phyloP scores from a whole-genome alignment of 2,113 vertebrate genomes.

The Heloderma charlesbogerti region DNA sequence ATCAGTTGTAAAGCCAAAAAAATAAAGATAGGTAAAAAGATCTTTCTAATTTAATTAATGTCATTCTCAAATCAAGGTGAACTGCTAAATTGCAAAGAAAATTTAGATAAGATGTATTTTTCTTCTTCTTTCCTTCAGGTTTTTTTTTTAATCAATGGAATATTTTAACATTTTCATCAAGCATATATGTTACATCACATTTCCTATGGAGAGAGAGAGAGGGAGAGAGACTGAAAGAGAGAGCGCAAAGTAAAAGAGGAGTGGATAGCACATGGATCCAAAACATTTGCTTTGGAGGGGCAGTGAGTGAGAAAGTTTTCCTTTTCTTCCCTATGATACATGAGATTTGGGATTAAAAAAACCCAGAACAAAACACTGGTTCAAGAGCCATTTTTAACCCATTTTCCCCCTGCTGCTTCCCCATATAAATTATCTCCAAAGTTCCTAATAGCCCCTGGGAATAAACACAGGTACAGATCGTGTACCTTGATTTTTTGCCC shows the following conservation, averaged over 20 bases:
- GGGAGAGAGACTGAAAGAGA: no score
- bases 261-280: background rate
- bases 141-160: background rate
- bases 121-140: no score
- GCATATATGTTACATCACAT: background rate
- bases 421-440: background rate
- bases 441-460: background rate
- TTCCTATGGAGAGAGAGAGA: no score
- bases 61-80: background rate
- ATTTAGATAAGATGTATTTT: background rate
- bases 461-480: background rate
- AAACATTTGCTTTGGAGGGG: background rate
- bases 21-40: conserved; percentile 49
- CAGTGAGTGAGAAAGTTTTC: background rate
- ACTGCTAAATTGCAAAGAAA: conserved; percentile 4
- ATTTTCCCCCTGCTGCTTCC: background rate
- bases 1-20: conserved; percentile 62
- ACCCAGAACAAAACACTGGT: no score
- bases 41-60: conserved; percentile 50
- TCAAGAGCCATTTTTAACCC: background rate
- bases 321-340: no score
- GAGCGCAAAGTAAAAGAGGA: no score
- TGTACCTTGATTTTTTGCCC: background rate
- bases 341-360: no score
- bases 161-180: conserved; percentile 1